Conservation (phyloP, 2,113 vertebrate genomes). For the Proteles cristata region DNA sequence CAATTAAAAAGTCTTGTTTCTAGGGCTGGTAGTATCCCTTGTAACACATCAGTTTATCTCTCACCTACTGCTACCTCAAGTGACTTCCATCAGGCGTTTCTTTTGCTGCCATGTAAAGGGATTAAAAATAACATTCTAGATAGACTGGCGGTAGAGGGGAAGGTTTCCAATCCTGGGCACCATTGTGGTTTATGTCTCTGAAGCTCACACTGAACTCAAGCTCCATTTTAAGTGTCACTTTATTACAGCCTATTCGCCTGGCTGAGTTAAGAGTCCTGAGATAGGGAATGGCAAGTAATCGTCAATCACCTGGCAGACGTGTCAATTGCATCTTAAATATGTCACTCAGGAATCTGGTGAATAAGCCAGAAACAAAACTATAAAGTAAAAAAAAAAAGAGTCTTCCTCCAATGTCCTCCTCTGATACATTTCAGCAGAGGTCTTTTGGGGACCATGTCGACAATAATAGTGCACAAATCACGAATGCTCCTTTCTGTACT, state of each 20-base stretch:
- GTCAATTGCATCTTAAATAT: background rate
- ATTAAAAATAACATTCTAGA: slow-evolving; percentile 27
- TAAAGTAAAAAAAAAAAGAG: background rate
- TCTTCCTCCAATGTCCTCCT: background rate
- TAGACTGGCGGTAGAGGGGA: background rate
- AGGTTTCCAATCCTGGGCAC: background rate
- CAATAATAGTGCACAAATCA: background rate
- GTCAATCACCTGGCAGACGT: background rate
- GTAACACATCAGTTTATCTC: background rate
- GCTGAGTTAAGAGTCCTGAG: slow-evolving; percentile 19
- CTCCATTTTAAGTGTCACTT: slow-evolving; percentile 9
- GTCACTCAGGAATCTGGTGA: background rate
- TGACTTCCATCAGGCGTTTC: background rate
- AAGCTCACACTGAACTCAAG: background rate
- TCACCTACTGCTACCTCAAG: background rate
- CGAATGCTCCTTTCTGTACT: background rate
- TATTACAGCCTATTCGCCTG: slow-evolving; percentile 1
- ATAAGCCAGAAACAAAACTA: background rate
- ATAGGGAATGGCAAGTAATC: background rate
- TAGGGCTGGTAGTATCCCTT: background rate
- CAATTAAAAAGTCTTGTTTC: slow-evolving; percentile 39
- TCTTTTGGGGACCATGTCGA: background rate
- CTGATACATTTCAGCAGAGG: background rate
- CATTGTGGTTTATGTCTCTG: background rate
- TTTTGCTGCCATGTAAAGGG: background rate